Conservation (phyloP, 2,797 vertebrate genomes). For the Numenius phaeopus region DNA sequence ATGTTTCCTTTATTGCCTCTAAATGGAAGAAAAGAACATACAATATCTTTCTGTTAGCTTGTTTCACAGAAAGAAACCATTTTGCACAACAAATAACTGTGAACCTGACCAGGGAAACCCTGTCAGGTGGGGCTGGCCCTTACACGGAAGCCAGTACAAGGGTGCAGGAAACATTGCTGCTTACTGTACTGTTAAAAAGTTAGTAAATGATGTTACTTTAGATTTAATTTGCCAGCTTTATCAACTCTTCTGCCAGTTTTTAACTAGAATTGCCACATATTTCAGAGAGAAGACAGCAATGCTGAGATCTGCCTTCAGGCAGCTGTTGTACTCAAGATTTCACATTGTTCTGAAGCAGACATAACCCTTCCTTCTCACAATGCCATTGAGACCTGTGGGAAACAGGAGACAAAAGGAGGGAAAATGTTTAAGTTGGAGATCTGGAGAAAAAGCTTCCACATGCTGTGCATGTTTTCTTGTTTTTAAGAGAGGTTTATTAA, state of each 20-base stretch:
- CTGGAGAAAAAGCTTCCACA: not conserved
- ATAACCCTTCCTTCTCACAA: not conserved
- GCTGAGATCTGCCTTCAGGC: not conserved
- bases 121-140: not conserved
- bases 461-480: not conserved
- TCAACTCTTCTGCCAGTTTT: not conserved
- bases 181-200: not conserved
- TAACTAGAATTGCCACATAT: not conserved
- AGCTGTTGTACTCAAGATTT: not conserved
- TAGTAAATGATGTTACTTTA: not conserved
- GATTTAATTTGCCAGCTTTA: not conserved
- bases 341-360: not conserved
- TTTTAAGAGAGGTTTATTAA: constrained; percentile 39
- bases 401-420: not conserved
- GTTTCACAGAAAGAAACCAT: not conserved
- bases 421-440: not conserved
- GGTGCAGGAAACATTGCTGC: not conserved
- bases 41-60: not conserved
- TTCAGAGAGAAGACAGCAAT: not conserved
- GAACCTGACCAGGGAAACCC: not conserved
- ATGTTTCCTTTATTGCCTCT: not conserved
- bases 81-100: not conserved
- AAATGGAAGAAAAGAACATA: not conserved
- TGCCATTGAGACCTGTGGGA: not conserved
- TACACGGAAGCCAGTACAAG: fast-evolving